These are phyloP conservation scores for Phasia obesa DNA, from an alignment of 2,888 invertebrate species.

Conservation along the genomic window DNA sequence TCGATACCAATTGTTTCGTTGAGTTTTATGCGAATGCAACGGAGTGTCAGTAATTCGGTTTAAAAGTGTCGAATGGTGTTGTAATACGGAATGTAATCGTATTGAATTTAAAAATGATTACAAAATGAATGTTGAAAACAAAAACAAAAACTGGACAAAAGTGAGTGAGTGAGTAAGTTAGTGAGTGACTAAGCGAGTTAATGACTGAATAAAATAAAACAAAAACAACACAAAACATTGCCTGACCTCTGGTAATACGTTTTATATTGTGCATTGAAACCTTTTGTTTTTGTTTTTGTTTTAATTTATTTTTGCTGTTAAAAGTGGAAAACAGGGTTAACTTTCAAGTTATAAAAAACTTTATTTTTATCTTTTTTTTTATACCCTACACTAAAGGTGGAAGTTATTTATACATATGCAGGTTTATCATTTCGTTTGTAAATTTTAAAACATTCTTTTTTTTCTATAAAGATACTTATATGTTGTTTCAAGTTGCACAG, in stretches of 20 bases:
- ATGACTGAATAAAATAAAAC: constrained; percentile 15
- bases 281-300: constrained; percentile 13
- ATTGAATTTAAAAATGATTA: constrained; percentile 56
- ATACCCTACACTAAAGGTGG: too few species aligned
- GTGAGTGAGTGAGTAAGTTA: constrained; percentile 6
- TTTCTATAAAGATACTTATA: too few species aligned
- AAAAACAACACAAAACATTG: constrained; percentile 31
- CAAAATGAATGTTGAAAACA: constrained; percentile 28
- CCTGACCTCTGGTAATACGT: constrained; percentile 66
- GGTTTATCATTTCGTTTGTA: constrained; percentile 1
- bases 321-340: constrained; percentile 23
- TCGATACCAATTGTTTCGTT: constrained; percentile 19
- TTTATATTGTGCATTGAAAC: constrained; percentile 42
- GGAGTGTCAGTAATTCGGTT: constrained; percentile 29
- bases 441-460: background rate
- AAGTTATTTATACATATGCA: background rate
- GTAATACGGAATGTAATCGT: constrained; percentile 52
- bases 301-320: background rate
- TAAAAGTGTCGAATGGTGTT: constrained; percentile 53
- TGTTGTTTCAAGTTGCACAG: too few species aligned
- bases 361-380: background rate
- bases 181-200: background rate
- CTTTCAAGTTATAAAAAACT: constrained; percentile 17
- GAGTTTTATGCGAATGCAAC: constrained; percentile 34
- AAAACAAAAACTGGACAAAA: background rate